These are phyloP conservation scores for Tapirus indicus DNA, from an alignment of 2,797 vertebrate genomes.

Conservation along the genomic window DNA sequence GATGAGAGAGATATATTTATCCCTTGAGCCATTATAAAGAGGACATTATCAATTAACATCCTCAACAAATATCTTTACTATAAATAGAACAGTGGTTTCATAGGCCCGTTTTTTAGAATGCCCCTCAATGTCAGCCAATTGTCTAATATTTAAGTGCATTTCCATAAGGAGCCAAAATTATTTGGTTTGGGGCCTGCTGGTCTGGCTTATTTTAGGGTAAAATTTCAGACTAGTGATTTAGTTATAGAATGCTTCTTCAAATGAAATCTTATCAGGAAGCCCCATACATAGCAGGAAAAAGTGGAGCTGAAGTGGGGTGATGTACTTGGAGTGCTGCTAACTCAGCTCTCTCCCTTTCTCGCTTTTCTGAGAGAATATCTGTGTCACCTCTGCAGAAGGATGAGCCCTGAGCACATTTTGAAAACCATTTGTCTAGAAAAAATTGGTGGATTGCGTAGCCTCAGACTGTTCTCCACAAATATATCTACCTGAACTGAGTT, in stretches of 20 bases:
- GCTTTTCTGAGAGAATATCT: background rate
- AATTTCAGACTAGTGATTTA: background rate
- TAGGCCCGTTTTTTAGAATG: background rate
- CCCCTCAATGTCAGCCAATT: background rate
- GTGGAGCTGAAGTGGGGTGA: background rate
- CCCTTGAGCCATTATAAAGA: constrained; percentile 59
- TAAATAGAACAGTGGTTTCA: constrained; percentile 30
- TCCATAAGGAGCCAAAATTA: background rate
- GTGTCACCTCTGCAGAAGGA: background rate
- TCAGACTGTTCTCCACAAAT: background rate
- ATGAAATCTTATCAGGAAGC: background rate
- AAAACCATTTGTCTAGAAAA: background rate
- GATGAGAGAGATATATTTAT: constrained; percentile 12
- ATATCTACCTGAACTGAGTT: background rate
- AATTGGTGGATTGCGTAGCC: background rate
- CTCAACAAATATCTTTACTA: constrained; percentile 35
- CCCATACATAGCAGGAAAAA: background rate
- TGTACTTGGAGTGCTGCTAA: background rate
- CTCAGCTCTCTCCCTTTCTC: background rate
- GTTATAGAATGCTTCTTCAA: constrained; percentile 3
- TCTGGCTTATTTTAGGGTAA: background rate
- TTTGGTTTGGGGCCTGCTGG: background rate
- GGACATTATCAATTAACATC: constrained; percentile 56
- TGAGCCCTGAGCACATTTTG: background rate
- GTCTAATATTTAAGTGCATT: constrained; percentile 13